Evolutionary conservation across 2,797 vertebrate species (phyloP), one percentile per base, ranked within the genome.

Genomic region (Falco columbarius): DNA sequence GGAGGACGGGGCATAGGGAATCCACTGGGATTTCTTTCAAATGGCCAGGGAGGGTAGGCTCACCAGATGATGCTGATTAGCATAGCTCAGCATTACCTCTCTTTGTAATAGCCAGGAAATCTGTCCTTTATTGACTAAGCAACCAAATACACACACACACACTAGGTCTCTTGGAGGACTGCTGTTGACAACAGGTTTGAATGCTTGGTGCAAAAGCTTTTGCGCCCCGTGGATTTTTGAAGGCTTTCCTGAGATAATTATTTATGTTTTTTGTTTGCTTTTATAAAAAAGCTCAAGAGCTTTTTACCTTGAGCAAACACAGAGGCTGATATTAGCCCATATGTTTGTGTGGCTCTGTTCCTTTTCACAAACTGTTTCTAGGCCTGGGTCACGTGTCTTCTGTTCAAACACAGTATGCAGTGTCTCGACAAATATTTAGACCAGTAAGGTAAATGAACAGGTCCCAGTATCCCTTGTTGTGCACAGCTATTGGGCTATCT

Each of bases 21-120:
- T 73, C 93, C 61, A 5, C 71, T 15, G 81, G 93, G 94, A 83
- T 59, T 80, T 83, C 77, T 81, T 89, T 93, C 62, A 61, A 81
- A 81, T 49, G 71, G 86, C 51, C 7, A 7, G 88, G 84, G 92
- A 94, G 91, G 72, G 56, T 10, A 92, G 91, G 95, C 81, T 94
- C 86, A 83, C 92, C 96, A 96, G 86, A 89, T 95, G 95, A 97
- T 97, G 96, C 92, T 38, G 20, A 96, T 97, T 96, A 96, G 86
- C 91, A 89, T 92, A 96, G 93, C 86, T 97, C 93, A 96, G 86
- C 92, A 89, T 75, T 81, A 81, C 24, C 46, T 46, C 21, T 65
- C 65, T 93, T 91, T 77, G 68, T 44, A 42, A 81, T 81, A 4
- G 42, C 80, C 88, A 93, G 91, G 74, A 86, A 96, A 92, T 95